These are phyloP conservation scores for Chrysaora quinquecirrha DNA, from an alignment of 30 jellyfish, hydroid and myxozoan genomes.

Conservation along the genomic window DNA sequence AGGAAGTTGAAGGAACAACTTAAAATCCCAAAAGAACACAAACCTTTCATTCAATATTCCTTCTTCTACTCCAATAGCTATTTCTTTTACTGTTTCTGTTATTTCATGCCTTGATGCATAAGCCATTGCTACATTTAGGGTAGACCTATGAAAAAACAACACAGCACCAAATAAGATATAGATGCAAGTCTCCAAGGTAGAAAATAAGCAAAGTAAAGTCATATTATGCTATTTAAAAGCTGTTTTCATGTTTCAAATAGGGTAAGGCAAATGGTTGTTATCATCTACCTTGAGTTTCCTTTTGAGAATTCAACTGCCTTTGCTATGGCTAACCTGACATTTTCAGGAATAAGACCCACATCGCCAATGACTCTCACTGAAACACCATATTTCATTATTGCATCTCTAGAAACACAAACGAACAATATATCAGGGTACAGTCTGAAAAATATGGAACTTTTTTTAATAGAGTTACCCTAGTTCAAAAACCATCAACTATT, in stretches of 20 bases:
- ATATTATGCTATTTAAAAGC: no score
- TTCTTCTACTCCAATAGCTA: conserved; percentile 68
- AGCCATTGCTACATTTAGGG: conserved; percentile 94
- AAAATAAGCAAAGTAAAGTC: no score
- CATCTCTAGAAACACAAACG: conserved; percentile 86
- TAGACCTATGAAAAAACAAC: no score
- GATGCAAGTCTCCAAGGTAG: no score
- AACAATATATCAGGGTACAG: no score
- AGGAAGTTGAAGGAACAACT: no score
- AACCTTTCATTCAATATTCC: conserved; percentile 76
- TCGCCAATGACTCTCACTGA: conserved; percentile 86
- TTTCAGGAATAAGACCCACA: conserved; percentile 63
- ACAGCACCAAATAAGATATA: no score
- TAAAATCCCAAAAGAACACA: no score
- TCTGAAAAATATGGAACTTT: no score
- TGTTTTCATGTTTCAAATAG: no score
- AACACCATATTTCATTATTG: conserved; percentile 79
- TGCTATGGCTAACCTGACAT: conserved; percentile 68
- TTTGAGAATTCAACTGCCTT: conserved; percentile 80
- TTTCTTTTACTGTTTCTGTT: conserved; percentile 80
- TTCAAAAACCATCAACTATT: no score
- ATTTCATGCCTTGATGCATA: conserved; percentile 93
- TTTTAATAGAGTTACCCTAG: no score
- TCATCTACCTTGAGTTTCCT: conserved; percentile 66
- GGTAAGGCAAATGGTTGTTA: not conserved